Evolutionary conservation across 2,113 vertebrate genomes (phyloP), one percentile per base, ranked within the genome.

Genomic region (Sterna hirundo): DNA sequence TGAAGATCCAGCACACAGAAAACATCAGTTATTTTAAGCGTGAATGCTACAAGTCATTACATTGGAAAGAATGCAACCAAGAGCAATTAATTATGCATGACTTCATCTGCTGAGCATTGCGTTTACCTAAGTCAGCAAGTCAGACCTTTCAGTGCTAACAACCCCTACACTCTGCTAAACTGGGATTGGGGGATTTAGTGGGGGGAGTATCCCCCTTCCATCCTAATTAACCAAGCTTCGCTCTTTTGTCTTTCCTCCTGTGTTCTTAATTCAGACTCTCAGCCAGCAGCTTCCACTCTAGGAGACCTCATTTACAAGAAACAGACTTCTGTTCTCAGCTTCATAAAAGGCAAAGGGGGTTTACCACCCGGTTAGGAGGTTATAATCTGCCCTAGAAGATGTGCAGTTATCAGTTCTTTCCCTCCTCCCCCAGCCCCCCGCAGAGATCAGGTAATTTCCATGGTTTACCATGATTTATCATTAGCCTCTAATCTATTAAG

Each of bases 21-120:
- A 96, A 88, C 88, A 57, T 93, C 94, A 97, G 83, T 96, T 93
- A 97, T 93, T 83, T 8, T 13, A 79, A 94, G 83, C 7, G 2
- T 76, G 85, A 96, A 83, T 58, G 78, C 83, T 94, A 87, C 95
- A 94, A 97, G 83, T 90, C 76, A 92, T 95, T 96, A 88, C 84
- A 90, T 57, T 93, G 97, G 96, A 97, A 97, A 96, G 97, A 98
- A 98, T 61, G 72, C 83, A 97, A 93, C 92, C 71, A 86, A 82
- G 69, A 83, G 57, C 40, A 71, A 96, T 95, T 94, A 95, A 96
- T 96, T 95, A 95, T 65, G 52, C 29, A 92, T 97, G 54, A 97
- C 78, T 95, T 97, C 94, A 95, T 95, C 94, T 92, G 89, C 68
- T 5, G 4, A 92, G 93, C 85, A 86, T 14, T 34, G 66, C 47